Evolutionary conservation across 2,113 vertebrate species (phyloP), one percentile per base, ranked within the genome.

Genomic region (Aphelocoma coerulescens): DNA sequence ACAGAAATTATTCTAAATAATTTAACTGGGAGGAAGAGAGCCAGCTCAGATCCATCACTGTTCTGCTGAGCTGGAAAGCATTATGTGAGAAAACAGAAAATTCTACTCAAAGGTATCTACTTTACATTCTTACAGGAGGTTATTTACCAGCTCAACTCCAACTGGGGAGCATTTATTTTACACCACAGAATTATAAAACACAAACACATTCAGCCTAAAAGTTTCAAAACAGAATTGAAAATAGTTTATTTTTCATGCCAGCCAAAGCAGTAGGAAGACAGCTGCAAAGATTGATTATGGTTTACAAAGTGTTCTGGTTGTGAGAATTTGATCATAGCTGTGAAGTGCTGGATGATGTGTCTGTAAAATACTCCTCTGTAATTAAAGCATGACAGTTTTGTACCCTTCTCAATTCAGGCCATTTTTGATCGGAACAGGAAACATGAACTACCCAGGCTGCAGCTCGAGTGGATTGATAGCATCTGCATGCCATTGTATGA

Each of bases 371-470:
- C 49, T 94, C 48, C 13, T 13, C 24, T 51, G 51, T 86, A 75
- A 79, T 93, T 95, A 96, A 97, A 97, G 75, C 66, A 69, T 94
- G 91, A 91, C 87, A 61, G 73, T 62, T 90, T 51, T 81, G 91
- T 87, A 87, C 67, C 49, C 68, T 82, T 95, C 85, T 93, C 86
- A 48, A 98, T 98, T 91, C 96, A 99, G 99, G 99, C 99, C 76
- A 99, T 99, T 97, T 99, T 99, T 98, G 99, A 99, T 97, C 99
- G 99, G 87, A 99, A 99, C 98, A 98, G 99, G 96, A 99, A 99
- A 96, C 99, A 99, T 30, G 99, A 99, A 97, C 98, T 99, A 93
- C 99, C 99, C 30, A 98, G 99, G 57, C 93, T 99, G 85, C 99
- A 99, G 93, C 89, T 99, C 57, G 99, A 99, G 96, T 99, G 99